Conservation (phyloP, 2,888 invertebrate genomes). For the Amphimallon solstitiale region DNA sequence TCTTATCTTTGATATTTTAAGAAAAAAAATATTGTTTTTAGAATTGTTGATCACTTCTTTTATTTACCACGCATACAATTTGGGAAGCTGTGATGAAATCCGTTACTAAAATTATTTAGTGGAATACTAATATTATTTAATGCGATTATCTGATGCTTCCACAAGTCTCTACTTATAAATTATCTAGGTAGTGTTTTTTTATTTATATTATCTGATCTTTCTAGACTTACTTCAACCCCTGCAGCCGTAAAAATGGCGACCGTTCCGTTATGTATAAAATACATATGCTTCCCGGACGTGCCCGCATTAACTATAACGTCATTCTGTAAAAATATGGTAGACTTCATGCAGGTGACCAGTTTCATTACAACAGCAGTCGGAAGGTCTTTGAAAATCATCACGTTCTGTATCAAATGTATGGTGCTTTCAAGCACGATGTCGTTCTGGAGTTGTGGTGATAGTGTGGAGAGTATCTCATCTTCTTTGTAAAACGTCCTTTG, state of each 20-base stretch:
- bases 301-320: conserved; percentile 61
- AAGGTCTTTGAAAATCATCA: conserved; percentile 59
- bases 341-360: conserved; percentile 53
- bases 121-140: no score
- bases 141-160: no score
- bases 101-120: no score
- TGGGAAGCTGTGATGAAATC: no score
- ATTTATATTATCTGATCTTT: background rate
- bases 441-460: conserved; percentile 60
- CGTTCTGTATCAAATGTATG: conserved; percentile 56
- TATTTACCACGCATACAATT: no score
- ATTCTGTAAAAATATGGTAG: conserved; percentile 59
- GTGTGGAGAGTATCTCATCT: conserved; percentile 56
- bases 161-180: no score
- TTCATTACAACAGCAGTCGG: conserved; percentile 53
- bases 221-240: conserved; percentile 59
- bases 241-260: conserved; percentile 60
- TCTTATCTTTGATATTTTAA: no score
- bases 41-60: no score
- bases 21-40: no score
- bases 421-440: conserved; percentile 60
- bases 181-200: no score
- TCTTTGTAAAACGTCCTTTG: conserved; percentile 61
- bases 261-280: conserved; percentile 61
- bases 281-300: conserved; percentile 57